Percentiles rank a stretch among this genome's conserved stretches.
These are phyloP conservation scores for Xylota sylvarum DNA, from an alignment of 2,888 invertebrate genomes.

Conservation along the genomic window DNA sequence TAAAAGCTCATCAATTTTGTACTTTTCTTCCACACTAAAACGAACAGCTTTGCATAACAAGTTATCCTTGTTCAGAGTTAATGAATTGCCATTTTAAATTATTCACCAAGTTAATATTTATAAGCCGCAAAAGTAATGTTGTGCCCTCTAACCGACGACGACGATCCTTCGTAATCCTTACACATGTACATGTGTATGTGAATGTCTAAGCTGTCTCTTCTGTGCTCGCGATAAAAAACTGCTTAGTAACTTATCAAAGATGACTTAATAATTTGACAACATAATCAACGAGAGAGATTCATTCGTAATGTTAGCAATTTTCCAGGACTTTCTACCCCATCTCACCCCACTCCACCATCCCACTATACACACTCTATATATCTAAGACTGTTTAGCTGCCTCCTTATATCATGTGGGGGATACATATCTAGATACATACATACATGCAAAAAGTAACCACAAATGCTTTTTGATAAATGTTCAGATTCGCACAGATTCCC, in stretches of 20 bases:
- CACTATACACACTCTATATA: background rate
- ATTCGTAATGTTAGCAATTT: conserved; percentile 55
- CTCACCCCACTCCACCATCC: background rate
- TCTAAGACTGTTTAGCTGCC: background rate
- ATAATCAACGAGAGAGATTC: conserved; percentile 38
- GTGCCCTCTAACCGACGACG: background rate
- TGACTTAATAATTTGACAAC: conserved; percentile 49
- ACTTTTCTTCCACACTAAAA: conserved; percentile 3
- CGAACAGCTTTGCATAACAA: conserved; percentile 18
- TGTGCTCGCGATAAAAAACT: background rate
- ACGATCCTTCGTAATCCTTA: background rate
- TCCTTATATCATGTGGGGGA: background rate
- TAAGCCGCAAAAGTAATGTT: conserved; percentile 34
- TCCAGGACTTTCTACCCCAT: conserved; percentile 16
- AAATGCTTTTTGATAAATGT: conserved; percentile 62
- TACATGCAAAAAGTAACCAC: conserved; percentile 7
- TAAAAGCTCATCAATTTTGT: conserved; percentile 40
- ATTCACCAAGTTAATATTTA: conserved; percentile 54
- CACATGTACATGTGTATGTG: background rate
- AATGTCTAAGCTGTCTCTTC: background rate
- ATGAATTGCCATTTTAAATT: conserved; percentile 56
- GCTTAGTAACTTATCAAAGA: conserved; percentile 21
- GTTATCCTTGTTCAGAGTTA: conserved; percentile 16
- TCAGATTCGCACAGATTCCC: conserved; percentile 39
- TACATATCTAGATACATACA: background rate